A percentile compares a stretch with the other conserved stretches of the same genome.
Conservation (phyloP, 2,888 invertebrate genomes). For the Anorthoa munda region DNA sequence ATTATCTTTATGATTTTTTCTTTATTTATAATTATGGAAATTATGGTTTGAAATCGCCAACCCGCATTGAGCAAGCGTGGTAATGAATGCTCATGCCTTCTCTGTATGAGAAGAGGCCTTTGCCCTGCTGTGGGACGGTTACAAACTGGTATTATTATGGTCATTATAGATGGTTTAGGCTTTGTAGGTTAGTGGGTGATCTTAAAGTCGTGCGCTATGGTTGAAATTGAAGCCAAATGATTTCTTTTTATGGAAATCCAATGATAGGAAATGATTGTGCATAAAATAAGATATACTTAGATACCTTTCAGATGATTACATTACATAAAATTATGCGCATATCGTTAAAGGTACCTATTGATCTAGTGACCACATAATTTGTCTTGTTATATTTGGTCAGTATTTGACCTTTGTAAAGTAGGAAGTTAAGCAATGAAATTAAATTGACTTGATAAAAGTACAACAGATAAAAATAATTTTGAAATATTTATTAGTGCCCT, state of each 20-base stretch:
- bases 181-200: constrained; percentile 34
- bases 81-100: too few species aligned
- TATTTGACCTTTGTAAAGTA: neutral
- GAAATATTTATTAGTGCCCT: neutral
- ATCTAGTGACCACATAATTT: constrained; percentile 15
- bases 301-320: neutral
- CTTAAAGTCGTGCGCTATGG: constrained; percentile 13
- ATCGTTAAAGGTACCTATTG: neutral
- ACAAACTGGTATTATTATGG: neutral
- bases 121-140: too few species aligned
- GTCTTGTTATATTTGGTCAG: neutral
- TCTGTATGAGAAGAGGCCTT: too few species aligned
- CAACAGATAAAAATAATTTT: neutral
- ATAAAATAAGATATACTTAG: constrained; percentile 13
- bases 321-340: constrained; percentile 11
- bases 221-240: constrained; percentile 4
- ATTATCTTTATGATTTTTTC: constrained; percentile 15
- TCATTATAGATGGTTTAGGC: constrained; percentile 18
- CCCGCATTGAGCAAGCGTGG: too few species aligned
- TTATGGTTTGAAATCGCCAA: neutral
- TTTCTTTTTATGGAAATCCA: constrained; percentile 48
- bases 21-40: constrained; percentile 7
- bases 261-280: constrained; percentile 38
- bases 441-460: too few species aligned
- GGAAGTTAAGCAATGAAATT: neutral